Evolutionary conservation across 2,113 vertebrate species (phyloP).

Genomic region (Heterotilapia buettikoferi): DNA sequence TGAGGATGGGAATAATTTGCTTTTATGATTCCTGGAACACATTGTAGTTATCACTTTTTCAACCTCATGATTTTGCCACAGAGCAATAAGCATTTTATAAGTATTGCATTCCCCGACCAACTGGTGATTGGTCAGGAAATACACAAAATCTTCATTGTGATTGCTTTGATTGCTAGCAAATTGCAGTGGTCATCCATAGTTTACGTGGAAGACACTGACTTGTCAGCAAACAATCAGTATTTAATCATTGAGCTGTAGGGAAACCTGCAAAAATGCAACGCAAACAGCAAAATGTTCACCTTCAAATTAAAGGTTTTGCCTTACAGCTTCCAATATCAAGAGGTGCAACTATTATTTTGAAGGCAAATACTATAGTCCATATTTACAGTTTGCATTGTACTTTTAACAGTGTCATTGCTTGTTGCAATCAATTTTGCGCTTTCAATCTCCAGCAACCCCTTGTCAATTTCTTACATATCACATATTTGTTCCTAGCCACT

Average conservation of each 20-base stretch:
- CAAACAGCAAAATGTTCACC: background rate
- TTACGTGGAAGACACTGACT: background rate
- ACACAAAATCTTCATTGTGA: background rate
- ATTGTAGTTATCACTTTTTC: background rate
- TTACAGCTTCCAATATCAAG: background rate
- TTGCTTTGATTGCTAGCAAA: background rate
- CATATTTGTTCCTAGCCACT: background rate
- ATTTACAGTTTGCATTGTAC: background rate
- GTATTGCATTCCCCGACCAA: fast-evolving
- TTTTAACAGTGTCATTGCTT: background rate
- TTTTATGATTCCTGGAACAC: background rate
- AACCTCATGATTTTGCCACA: background rate
- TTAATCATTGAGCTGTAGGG: background rate
- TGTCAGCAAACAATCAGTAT: background rate
- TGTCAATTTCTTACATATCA: background rate
- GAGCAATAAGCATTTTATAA: background rate
- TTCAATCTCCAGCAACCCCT: background rate
- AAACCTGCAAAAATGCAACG: background rate
- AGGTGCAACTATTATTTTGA: background rate
- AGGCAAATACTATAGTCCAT: background rate
- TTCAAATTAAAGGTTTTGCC: background rate
- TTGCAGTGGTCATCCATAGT: background rate
- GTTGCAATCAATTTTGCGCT: background rate
- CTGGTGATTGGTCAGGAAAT: background rate
- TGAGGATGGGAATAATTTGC: background rate